A percentile compares a stretch with the other conserved stretches of the same genome.
Evolutionary conservation across 92 coral and sea anemone species (phyloP).

Genomic region (Desmophyllum pertusum): DNA sequence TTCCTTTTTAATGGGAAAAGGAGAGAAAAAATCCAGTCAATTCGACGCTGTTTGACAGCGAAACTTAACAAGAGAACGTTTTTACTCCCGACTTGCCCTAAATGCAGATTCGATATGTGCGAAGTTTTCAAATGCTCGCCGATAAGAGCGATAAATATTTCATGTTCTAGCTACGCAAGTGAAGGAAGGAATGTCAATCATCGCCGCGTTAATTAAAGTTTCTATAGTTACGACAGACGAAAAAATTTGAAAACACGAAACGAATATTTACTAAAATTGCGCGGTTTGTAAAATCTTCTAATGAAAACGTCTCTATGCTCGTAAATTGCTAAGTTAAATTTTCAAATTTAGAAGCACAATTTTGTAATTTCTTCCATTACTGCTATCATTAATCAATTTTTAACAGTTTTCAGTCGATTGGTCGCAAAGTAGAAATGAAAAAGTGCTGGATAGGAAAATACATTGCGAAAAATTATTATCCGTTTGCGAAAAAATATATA

Average conservation of each 20-base stretch:
- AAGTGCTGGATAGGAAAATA: not conserved
- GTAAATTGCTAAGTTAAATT: not conserved
- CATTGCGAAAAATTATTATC: no score
- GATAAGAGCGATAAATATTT: slow-evolving; percentile 61
- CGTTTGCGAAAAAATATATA: not conserved
- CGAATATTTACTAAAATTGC: not conserved
- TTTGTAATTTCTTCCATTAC: slow-evolving; percentile 13
- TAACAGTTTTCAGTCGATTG: not conserved
- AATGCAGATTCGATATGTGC: slow-evolving; percentile 34
- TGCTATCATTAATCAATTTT: not conserved
- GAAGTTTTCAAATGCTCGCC: slow-evolving; percentile 48
- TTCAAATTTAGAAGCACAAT: not conserved
- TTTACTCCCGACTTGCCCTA: slow-evolving; percentile 20
- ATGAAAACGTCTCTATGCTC: not conserved
- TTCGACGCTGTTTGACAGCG: not conserved
- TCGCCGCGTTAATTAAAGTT: slow-evolving; percentile 56
- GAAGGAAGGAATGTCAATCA: slow-evolving; percentile 72
- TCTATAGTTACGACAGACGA: slow-evolving; percentile 54
- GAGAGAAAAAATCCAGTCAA: not conserved
- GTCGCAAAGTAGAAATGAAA: slow-evolving; percentile 2
- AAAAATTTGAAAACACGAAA: not conserved
- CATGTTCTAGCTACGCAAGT: slow-evolving; percentile 71
- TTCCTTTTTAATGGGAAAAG: slow-evolving; percentile 26
- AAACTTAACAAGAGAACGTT: slow-evolving; percentile 6
- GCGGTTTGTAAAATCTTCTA: slow-evolving; percentile 14